Evolutionary conservation across 1,140 invertebrate species (phyloP), one percentile per base, ranked within the genome.

Genomic region (Seison nebaliae): DNA sequence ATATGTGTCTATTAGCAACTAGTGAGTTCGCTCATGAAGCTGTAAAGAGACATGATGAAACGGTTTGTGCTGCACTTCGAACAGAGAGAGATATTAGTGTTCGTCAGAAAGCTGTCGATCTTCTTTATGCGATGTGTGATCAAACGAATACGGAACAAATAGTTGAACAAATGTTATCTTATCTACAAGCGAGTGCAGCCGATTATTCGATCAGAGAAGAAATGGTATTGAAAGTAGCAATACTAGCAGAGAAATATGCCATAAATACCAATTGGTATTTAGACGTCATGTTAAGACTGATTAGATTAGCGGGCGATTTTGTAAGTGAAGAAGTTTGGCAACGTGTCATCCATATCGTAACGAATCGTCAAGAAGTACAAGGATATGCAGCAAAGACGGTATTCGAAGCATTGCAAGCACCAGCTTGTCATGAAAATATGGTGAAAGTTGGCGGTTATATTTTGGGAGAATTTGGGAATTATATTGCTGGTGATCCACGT

Each of bases 51-150:
- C 91, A 98, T 55, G 88, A 96, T 62, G 88, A 98, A 62, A 91
- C 93, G 14, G 88, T 99, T 21, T 93, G 98, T 45, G 68, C 86
- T 32, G 91, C 91, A 3, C 76, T 99, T 67, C 98, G 71, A 68
- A 93, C 86, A 70, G 91, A 98, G 59, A 76, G 91, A 49, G 91
- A 98, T 65, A 86, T 96, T 0, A 93, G 83, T 42, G 88, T 98
- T 1, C 67, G 91, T 42, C 91, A 98, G 51, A 72, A 88, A 53
- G 91, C 91, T 30, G 86, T 98, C 2, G 91, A 98, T 63, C 63
- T 99, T n/a, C 58, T 99, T 0, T 98, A 98, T 61, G 91, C 91
- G 11, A 96, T 98, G 88, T 99, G 91, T 63, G 91, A 98, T 59
- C 77, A 88, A 49, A 81, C 77, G 36, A 98, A 99, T 63, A 81